A percentile compares a stretch with the other conserved stretches of the same genome.
phyloP scores from a whole-genome alignment of 2,888 invertebrate species.

The Antheraea yamamai region DNA sequence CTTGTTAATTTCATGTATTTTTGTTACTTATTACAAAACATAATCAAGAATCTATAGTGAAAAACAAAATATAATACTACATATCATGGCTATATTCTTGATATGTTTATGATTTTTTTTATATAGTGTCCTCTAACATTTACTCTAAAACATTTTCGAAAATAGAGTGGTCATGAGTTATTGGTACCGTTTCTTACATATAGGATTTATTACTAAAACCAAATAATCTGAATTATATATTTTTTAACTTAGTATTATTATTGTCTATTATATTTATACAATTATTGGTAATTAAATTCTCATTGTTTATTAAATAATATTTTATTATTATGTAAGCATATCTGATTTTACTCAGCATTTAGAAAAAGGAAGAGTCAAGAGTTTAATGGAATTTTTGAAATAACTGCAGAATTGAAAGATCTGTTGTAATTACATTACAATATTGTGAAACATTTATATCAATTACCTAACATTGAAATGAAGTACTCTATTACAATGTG shows the following conservation, averaged over 20 bases:
- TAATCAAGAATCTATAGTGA: too few relatives aligned
- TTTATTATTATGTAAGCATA: not conserved
- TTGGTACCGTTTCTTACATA: too few relatives aligned
- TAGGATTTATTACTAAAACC: too few relatives aligned
- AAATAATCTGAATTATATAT: too few relatives aligned
- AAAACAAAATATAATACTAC: too few relatives aligned
- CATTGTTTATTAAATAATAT: not conserved
- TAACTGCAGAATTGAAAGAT: not conserved
- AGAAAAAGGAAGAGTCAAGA: not conserved
- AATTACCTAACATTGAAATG: not conserved
- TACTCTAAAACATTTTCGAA: too few relatives aligned
- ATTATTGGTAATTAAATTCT: not conserved
- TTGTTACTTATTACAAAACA: too few relatives aligned
- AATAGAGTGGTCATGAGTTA: too few relatives aligned
- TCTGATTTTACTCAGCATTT: not conserved
- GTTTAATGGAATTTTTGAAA: not conserved
- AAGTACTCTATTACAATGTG: not conserved
- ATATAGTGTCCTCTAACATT: too few relatives aligned
- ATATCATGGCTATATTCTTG: not conserved
- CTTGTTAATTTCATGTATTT: not conserved
- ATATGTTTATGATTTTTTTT: not conserved
- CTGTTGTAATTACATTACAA: not conserved
- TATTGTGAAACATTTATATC: conserved; percentile 3
- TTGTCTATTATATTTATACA: not conserved
- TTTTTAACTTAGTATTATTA: too few relatives aligned